Conservation (phyloP, 2,888 invertebrate species). For the Agelastica alni region DNA sequence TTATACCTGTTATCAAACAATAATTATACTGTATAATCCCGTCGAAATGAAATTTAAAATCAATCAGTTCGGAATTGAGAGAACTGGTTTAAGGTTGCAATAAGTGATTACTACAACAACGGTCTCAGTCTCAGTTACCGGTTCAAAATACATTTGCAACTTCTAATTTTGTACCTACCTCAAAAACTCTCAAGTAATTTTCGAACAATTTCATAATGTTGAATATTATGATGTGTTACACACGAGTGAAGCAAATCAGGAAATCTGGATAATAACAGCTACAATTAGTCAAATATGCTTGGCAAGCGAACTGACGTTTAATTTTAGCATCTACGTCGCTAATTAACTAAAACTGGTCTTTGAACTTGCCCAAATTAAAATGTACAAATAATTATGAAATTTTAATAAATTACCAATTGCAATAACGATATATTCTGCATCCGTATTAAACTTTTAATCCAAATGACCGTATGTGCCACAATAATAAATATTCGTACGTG, state of each 20-base stretch:
- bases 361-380: conserved; percentile 12
- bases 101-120: no score
- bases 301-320: conserved; percentile 17
- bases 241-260: conserved; percentile 14
- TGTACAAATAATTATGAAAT: background rate
- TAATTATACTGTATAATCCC: no score
- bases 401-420: no score
- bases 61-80: no score
- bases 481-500: no score
- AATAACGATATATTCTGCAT: no score
- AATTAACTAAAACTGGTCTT: conserved; percentile 19
- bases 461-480: no score
- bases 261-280: conserved; percentile 18
- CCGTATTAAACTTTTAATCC: no score
- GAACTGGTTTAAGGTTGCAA: no score
- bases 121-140: no score
- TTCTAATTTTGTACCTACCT: background rate
- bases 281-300: conserved; percentile 22
- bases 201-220: conserved; percentile 8
- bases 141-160: no score
- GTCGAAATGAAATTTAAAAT: no score
- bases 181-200: background rate
- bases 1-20: conserved; percentile 64
- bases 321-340: conserved; percentile 11
- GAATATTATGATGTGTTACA: conserved; percentile 7